Conservation (phyloP, 2,113 vertebrate species). For the Strix aluco region DNA sequence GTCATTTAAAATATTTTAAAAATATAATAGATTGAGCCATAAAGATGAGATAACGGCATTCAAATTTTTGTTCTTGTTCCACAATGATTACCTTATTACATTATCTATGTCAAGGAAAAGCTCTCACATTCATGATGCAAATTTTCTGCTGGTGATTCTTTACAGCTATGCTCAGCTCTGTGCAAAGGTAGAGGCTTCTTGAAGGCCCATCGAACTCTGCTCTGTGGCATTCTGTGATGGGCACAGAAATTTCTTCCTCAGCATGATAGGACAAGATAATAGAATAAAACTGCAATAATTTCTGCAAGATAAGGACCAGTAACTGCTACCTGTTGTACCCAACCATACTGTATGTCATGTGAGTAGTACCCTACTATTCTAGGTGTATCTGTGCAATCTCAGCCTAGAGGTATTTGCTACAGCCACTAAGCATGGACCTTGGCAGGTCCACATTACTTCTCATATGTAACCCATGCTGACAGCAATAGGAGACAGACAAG, state of each 20-base stretch:
- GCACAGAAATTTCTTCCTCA: not conserved
- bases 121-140: not conserved
- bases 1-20: not conserved
- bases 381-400: not conserved
- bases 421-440: not conserved
- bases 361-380: accelerated
- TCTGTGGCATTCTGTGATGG: not conserved
- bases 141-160: not conserved
- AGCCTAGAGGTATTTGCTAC: not conserved
- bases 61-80: conserved; percentile 17
- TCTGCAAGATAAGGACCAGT: not conserved
- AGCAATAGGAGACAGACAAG: not conserved
- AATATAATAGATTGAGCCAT: not conserved
- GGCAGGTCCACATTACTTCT: not conserved
- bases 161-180: not conserved
- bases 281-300: not conserved
- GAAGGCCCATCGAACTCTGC: not conserved
- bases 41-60: not conserved
- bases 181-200: not conserved
- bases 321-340: not conserved
- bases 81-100: not conserved
- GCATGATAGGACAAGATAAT: not conserved
- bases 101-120: not conserved
- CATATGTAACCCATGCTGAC: not conserved
- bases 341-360: accelerated